Base-by-base conservation (phyloP, 1,140 invertebrate genomes). In the Halotydeus destructor region DNA sequence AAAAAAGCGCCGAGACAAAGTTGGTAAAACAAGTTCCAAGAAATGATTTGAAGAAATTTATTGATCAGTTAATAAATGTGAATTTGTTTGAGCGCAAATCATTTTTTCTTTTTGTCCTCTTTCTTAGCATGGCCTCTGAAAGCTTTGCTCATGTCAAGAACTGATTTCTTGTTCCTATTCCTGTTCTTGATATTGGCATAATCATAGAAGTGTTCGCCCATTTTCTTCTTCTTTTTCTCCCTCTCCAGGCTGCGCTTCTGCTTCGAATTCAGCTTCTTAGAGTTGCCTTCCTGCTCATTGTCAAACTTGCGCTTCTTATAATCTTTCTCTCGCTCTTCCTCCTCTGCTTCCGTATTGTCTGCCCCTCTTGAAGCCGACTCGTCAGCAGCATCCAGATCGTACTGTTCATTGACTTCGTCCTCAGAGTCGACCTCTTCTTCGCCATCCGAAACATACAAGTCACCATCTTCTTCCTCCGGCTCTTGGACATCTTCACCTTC, bases 141-240 rank as follows among this genome's bases (percentile, higher is more conserved):
- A n/a, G n/a, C n/a, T n/a, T n/a, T n/a, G n/a, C n/a, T n/a, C n/a
- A n/a, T n/a, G n/a, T n/a, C n/a, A n/a, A n/a, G n/a, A n/a, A n/a
- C n/a, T n/a, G n/a, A n/a, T n/a, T n/a, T n/a, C n/a, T n/a, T n/a
- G n/a, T n/a, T n/a, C n/a, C n/a, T n/a, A n/a, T n/a, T 82, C 46
- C 71, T 69, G 56, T 86, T 93, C 58, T 94, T 94, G 22, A 93
- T 85, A 69, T 93, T 89, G 3, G 76, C 69, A 22, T 78, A 70
- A 65, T 84, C 75, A 60, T 94, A 94, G 57, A 91, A 94, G 61
- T 89, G 81, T 54, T 75, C 80, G 45, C 85, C 86, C 48, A 83
- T 75, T 54, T 86, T 89, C 57, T 80, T 86, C 3, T 74, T 65
- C 55, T 75, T 81, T 46, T 69, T 64, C 16, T 71, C 65, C 41